Evolutionary conservation across 1,140 invertebrate species (phyloP).

Genomic region (Melanaphis sacchari): DNA sequence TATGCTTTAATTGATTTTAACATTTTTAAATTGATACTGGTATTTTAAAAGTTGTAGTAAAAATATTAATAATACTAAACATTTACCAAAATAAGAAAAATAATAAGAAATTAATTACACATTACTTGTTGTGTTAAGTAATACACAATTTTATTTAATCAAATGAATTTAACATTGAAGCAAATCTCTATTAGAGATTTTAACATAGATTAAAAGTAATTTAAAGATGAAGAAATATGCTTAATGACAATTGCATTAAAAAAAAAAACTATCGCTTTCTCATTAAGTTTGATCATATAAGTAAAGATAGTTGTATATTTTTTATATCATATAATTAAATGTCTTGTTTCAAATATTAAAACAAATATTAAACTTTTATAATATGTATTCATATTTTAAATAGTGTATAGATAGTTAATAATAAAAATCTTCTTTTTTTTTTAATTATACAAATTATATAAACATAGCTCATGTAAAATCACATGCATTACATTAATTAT

Average conservation of each 20-base stretch:
- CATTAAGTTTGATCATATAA: neutral
- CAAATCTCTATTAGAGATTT: neutral
- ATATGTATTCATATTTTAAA: neutral
- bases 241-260: too few relatives aligned
- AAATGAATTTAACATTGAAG: neutral
- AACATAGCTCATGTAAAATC: neutral
- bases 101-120: too few relatives aligned
- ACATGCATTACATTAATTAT: neutral
- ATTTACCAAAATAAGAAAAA: too few relatives aligned
- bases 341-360: neutral
- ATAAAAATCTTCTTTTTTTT: neutral
- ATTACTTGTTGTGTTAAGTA: too few relatives aligned
- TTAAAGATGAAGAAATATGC: neutral
- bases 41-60: too few relatives aligned
- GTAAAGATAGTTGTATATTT: neutral
- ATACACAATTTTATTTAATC: neutral
- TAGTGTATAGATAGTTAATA: neutral
- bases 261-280: too few relatives aligned
- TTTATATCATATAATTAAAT: neutral
- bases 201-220: neutral
- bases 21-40: too few relatives aligned
- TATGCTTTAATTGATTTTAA: too few relatives aligned
- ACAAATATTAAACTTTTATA: neutral
- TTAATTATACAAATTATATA: neutral
- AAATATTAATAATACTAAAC: too few relatives aligned